Evolutionary conservation across 2,888 invertebrate species (phyloP), one percentile per base, ranked within the genome.

Genomic region (Mythimna albipuncta): DNA sequence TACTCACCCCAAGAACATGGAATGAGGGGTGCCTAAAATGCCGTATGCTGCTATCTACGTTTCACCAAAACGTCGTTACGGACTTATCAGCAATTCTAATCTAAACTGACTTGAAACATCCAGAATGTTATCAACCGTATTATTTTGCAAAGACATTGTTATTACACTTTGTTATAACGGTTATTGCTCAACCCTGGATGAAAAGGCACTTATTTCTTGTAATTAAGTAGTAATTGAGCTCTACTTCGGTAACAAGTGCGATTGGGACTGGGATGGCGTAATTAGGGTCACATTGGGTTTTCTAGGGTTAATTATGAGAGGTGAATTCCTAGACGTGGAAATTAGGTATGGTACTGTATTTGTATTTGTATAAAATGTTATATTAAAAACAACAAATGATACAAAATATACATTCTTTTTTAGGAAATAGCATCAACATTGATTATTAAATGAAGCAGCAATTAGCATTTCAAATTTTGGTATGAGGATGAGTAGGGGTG

Each of bases 111-210:
- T 77, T 82, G 84, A 81, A 78, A 83, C 84, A 83, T 81, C 80
- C 83, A 68, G 62, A 89, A 86, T 85, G 87, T 88, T 89, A 89
- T 89, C 89, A 83, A 82, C 77, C 77, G 78, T 79, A 86, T 89
- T 90, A 89, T 83, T 87, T 83, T 62, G 72, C 69, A 67, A 83
- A 81, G 86, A 79, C 77, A 85, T 68, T 81, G 69, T 73, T 70
- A 72, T 82, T 70, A 75, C 65, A 74, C 81, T 85, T 74, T 62
- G 75, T 75, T 85, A 71, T 85, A 81, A 85, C 70, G 72, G 77
- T 85, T 87, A 87, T 83, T 19, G 64, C 64, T 72, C 64, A 76
- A 75, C 85, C 83, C 81, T 74, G 75, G 62, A 77, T 77, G 81
- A 83, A 81, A 73, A 82, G 69, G 62, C 68, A 68, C 62, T 83